These are phyloP conservation scores for Caretta caretta DNA, from an alignment of 2,113 vertebrate species.

Conservation along the genomic window DNA sequence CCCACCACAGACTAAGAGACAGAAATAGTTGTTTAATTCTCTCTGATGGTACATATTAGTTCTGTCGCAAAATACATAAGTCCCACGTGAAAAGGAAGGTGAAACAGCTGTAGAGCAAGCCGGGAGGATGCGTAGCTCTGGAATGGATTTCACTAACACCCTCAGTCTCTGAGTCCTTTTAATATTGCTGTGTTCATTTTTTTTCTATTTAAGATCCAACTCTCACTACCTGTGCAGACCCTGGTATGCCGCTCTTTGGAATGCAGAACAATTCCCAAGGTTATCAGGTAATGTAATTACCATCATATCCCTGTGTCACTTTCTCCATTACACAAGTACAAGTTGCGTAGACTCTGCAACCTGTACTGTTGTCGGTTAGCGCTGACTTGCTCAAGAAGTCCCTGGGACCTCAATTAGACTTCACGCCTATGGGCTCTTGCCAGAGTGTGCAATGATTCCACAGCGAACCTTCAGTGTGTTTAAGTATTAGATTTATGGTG, in stretches of 20 bases:
- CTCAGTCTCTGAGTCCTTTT: not conserved
- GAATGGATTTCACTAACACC: rapidly evolving
- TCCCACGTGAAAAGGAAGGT: rapidly evolving
- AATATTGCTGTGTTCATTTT: not conserved
- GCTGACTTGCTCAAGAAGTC: not conserved
- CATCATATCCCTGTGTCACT: not conserved
- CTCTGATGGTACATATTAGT: rapidly evolving
- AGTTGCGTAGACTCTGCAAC: not conserved
- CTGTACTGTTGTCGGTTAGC: not conserved
- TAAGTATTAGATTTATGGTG: not conserved
- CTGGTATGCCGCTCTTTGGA: slow-evolving; percentile 91
- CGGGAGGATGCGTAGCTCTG: not conserved
- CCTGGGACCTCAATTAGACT: not conserved
- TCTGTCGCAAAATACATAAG: rapidly evolving
- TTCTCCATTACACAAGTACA: not conserved
- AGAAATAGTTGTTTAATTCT: rapidly evolving
- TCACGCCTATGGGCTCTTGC: not conserved
- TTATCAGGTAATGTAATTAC: slow-evolving; percentile 86
- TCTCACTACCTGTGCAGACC: slow-evolving; percentile 91
- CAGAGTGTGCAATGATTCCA: not conserved
- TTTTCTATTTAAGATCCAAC: slow-evolving; percentile 85
- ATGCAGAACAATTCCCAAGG: slow-evolving; percentile 96
- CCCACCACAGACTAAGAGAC: not conserved
- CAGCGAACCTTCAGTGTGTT: rapidly evolving
- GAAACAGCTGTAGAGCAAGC: rapidly evolving